Evolutionary conservation across 1,140 invertebrate genomes (phyloP).

Genomic region (Lepidostoma basale): DNA sequence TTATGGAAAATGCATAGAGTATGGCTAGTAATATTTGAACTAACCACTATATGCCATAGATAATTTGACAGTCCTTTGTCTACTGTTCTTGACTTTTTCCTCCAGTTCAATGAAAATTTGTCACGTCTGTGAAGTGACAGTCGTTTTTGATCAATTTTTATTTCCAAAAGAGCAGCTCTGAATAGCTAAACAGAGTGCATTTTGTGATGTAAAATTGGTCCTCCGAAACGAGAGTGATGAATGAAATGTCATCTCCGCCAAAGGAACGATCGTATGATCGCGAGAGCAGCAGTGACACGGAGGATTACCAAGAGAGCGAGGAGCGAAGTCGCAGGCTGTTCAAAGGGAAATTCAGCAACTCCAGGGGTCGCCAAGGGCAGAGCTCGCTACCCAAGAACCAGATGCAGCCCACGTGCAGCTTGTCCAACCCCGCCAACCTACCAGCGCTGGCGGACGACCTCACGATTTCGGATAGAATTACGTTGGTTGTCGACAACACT

Average conservation of each 20-base stretch:
- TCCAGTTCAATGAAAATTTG: slow-evolving; percentile 17
- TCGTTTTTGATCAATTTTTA: background rate
- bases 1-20: no score
- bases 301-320: slow-evolving; percentile 35
- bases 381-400: slow-evolving; percentile 9
- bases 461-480: slow-evolving; percentile 26
- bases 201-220: slow-evolving; percentile 8
- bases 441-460: background rate
- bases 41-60: slow-evolving; percentile 1
- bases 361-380: background rate
- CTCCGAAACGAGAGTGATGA: slow-evolving; percentile 27
- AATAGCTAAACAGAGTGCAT: background rate
- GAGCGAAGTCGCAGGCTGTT: slow-evolving; percentile 21
- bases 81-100: slow-evolving; percentile 18
- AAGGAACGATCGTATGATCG: slow-evolving; percentile 34
- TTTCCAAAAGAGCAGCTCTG: background rate
- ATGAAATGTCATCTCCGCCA: slow-evolving; percentile 34
- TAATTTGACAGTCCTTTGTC: slow-evolving; percentile 31
- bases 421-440: background rate
- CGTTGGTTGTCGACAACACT: slow-evolving; percentile 38
- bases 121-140: slow-evolving; percentile 17
- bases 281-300: slow-evolving; percentile 45
- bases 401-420: slow-evolving; percentile 11
- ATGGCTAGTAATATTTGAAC: background rate
- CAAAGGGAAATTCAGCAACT: slow-evolving; percentile 20